Evolutionary conservation across 2,797 vertebrate genomes (phyloP).

Genomic region (Phataginus tetradactyla): DNA sequence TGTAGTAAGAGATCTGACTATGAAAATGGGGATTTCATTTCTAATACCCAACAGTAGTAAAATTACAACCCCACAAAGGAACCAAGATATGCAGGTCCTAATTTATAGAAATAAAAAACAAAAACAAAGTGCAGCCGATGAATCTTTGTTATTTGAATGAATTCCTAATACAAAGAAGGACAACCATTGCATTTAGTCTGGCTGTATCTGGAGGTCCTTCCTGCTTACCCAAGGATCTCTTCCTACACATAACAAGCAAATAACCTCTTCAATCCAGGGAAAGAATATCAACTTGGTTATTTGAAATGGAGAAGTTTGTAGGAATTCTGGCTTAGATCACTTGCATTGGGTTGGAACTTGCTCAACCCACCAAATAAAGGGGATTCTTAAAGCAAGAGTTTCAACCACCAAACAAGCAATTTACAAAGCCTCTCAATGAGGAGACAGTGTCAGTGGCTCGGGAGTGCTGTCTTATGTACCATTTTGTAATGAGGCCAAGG

Average conservation of each 20-base stretch:
- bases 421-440: background rate
- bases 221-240: background rate
- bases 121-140: background rate
- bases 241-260: background rate
- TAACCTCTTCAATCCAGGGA: background rate
- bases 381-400: background rate
- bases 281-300: background rate
- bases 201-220: background rate
- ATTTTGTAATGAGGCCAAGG: background rate
- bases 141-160: background rate
- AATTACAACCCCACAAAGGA: background rate
- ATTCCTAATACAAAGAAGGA: background rate
- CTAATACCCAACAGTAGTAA: background rate
- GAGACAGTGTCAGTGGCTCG: background rate
- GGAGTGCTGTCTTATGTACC: rapidly evolving
- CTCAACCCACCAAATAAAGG: background rate
- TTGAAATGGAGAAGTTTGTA: background rate
- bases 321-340: background rate
- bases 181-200: background rate
- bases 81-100: background rate
- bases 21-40: background rate
- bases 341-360: background rate
- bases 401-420: background rate
- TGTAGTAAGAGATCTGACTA: background rate
- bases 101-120: background rate